These are phyloP conservation scores for Tragopan temminckii DNA, from an alignment of 2,797 vertebrate genomes.

Conservation along the genomic window DNA sequence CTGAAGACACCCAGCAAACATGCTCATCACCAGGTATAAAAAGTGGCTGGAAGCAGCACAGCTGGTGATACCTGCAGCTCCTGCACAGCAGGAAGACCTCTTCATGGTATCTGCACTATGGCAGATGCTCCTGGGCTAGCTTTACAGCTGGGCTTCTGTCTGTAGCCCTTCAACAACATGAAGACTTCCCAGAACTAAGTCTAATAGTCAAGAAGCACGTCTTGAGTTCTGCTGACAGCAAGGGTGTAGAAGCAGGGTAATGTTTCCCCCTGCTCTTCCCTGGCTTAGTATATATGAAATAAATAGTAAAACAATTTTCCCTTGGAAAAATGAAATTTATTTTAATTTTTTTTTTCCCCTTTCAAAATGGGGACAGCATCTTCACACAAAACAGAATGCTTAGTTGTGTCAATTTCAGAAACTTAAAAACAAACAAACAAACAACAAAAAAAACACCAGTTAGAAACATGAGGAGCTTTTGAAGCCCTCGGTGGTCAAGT, in stretches of 20 bases:
- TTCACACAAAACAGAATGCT: background rate
- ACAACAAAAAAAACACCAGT: fast-evolving
- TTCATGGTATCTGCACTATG: background rate
- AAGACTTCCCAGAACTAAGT: background rate
- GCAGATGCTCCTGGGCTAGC: background rate
- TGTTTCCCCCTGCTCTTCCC: background rate
- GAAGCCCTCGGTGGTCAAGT: no score
- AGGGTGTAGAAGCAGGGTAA: background rate
- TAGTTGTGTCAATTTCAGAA: background rate
- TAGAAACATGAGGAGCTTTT: background rate
- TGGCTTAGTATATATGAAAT: background rate
- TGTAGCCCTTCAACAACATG: background rate
- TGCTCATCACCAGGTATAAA: background rate
- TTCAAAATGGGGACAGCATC: background rate
- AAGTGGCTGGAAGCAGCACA: fast-evolving
- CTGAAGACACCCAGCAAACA: background rate
- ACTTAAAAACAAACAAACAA: no score
- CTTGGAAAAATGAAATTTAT: background rate
- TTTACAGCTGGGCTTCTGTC: background rate
- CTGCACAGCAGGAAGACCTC: background rate
- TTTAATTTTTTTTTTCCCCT: background rate
- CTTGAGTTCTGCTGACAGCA: background rate
- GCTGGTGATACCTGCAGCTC: background rate
- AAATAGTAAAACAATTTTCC: background rate
- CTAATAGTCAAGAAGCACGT: background rate